phyloP scores from a whole-genome alignment of 2,888 invertebrate genomes.

The Hedychridium roseum region DNA sequence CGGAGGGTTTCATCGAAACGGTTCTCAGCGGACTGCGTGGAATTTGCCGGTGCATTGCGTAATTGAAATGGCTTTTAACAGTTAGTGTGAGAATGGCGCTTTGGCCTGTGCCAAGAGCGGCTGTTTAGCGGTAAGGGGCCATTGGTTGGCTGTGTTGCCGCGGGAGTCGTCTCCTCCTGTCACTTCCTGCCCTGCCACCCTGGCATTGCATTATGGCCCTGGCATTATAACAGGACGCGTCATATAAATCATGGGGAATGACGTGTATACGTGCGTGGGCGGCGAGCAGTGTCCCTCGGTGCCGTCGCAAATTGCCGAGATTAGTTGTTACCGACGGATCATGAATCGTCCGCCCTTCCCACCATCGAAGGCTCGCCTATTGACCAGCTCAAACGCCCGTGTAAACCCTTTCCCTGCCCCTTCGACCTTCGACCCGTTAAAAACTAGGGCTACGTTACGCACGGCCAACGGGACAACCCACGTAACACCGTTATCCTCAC shows the following conservation, averaged over 20 bases:
- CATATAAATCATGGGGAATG: constrained; percentile 37
- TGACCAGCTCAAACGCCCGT: too few relatives aligned
- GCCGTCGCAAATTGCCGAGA: constrained; percentile 37
- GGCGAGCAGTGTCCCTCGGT: constrained; percentile 17
- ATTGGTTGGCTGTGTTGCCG: constrained; percentile 25
- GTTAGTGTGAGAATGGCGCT: too few relatives aligned
- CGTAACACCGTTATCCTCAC: too few relatives aligned
- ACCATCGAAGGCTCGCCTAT: too few relatives aligned
- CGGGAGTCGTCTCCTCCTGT: constrained; percentile 39
- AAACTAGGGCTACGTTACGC: too few relatives aligned
- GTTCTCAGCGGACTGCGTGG: too few relatives aligned
- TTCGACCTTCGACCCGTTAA: too few relatives aligned
- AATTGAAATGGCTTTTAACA: too few relatives aligned
- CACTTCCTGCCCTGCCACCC: constrained; percentile 37
- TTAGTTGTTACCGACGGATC: constrained; percentile 40
- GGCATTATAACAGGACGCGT: constrained; percentile 37
- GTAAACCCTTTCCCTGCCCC: too few relatives aligned
- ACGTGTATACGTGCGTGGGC: constrained; percentile 21
- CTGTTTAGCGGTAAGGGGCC: constrained; percentile 19
- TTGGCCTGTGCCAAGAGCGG: constrained; percentile 1
- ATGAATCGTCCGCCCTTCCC: constrained; percentile 21
- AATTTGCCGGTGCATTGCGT: too few relatives aligned
- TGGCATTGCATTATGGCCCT: constrained; percentile 35
- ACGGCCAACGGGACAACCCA: too few relatives aligned
- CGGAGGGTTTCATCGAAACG: too few relatives aligned